phyloP scores from a whole-genome alignment of 2,888 invertebrate species.

The Eupithecia abbreviata region DNA sequence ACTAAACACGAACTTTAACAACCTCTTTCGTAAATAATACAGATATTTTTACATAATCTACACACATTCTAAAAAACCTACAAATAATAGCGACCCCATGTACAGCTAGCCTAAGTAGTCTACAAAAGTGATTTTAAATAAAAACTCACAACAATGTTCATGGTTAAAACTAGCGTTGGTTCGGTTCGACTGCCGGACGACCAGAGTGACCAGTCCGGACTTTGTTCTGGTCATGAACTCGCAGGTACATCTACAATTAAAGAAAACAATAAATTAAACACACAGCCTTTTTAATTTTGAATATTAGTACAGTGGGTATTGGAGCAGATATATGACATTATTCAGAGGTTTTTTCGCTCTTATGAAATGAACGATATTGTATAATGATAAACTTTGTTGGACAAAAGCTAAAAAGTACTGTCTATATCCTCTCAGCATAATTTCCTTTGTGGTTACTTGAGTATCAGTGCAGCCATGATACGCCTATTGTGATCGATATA shows the following conservation, averaged over 20 bases:
- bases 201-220: slow-evolving; percentile 64
- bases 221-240: slow-evolving; percentile 69
- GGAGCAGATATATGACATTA: not conserved
- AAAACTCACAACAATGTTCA: slow-evolving; percentile 8
- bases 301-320: not conserved
- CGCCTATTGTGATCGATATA: too few species aligned
- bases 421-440: not conserved
- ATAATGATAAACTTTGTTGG: not conserved
- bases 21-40: not conserved
- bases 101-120: not conserved
- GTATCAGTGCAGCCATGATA: too few species aligned
- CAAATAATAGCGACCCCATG: not conserved
- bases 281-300: not conserved
- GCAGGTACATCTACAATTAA: slow-evolving; percentile 60
- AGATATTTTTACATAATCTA: not conserved
- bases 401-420: not conserved
- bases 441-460: too few species aligned
- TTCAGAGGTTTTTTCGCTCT: not conserved
- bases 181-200: slow-evolving; percentile 51
- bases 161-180: slow-evolving; percentile 29
- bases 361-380: not conserved
- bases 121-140: not conserved
- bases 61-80: not conserved
- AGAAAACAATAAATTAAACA: not conserved
- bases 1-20: not conserved